Evolutionary conservation across 2,113 vertebrate genomes (phyloP).

Genomic region (Rhinolophus ferrumequinum): DNA sequence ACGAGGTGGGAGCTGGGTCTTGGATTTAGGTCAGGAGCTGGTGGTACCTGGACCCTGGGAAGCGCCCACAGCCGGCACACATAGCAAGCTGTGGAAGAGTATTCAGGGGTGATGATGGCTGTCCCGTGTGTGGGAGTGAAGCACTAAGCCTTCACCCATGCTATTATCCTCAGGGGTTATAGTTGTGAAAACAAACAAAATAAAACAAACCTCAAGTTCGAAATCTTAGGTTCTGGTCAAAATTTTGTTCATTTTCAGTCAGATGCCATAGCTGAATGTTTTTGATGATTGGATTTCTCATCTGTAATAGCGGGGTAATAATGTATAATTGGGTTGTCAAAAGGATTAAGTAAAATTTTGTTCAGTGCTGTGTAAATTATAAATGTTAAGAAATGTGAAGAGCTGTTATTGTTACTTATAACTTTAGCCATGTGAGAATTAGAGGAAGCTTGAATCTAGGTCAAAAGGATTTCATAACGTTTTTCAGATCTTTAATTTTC

Average conservation of each 20-base stretch:
- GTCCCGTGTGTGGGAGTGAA: not conserved
- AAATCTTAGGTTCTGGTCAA: not conserved
- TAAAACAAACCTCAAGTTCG: not conserved
- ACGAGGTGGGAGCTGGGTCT: not conserved
- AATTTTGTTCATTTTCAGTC: not conserved
- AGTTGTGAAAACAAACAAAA: not conserved
- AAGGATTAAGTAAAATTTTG: not conserved
- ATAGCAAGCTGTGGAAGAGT: not conserved
- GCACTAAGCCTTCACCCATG: not conserved
- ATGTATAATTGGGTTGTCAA: not conserved
- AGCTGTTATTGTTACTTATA: not conserved
- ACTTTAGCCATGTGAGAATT: not conserved
- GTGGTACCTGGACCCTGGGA: not conserved
- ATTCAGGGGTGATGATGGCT: not conserved
- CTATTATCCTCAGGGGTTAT: not conserved
- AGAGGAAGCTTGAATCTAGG: not conserved
- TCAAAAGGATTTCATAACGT: not conserved
- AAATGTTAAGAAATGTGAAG: slow-evolving; percentile 22
- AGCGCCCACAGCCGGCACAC: rapidly evolving
- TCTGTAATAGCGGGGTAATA: not conserved
- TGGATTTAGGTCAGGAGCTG: not conserved
- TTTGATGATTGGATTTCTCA: not conserved
- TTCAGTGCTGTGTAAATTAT: slow-evolving; percentile 30
- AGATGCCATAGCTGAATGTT: not conserved
- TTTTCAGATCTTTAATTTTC: slow-evolving; percentile 2